Conservation (phyloP, 2,113 vertebrate genomes). For the Eidolon helvum region DNA sequence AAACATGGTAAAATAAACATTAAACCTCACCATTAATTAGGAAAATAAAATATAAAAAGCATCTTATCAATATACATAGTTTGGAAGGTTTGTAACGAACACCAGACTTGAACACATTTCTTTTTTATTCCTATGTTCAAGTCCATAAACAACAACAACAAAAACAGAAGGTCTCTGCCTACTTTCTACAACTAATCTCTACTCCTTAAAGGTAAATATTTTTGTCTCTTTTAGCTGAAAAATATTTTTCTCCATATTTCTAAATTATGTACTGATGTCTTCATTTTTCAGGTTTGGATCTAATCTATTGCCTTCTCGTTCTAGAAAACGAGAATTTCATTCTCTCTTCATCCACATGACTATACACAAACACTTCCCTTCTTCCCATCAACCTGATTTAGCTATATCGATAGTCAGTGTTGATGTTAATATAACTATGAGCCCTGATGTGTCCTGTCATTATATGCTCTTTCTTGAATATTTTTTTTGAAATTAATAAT, state of each 20-base stretch:
- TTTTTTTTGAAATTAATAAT: slow-evolving; percentile 16
- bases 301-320: neutral
- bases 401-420: neutral
- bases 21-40: neutral
- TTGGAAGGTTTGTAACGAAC: slow-evolving; percentile 14
- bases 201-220: neutral
- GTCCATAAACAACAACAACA: neutral
- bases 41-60: slow-evolving; percentile 14
- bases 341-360: neutral
- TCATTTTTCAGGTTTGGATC: neutral
- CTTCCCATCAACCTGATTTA: neutral
- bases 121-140: neutral
- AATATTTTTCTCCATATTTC: neutral
- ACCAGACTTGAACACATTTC: neutral
- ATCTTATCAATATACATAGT: neutral
- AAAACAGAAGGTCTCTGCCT: neutral
- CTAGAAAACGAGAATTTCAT: neutral
- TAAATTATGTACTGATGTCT: neutral
- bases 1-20: neutral
- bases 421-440: neutral
- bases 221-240: neutral
- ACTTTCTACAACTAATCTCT: neutral
- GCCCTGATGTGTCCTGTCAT: neutral
- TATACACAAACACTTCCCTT: neutral
- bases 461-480: neutral